These are phyloP conservation scores for Mormyrus proboscirostris DNA, from an alignment of 2,797 vertebrate species.

Conservation along the genomic window DNA sequence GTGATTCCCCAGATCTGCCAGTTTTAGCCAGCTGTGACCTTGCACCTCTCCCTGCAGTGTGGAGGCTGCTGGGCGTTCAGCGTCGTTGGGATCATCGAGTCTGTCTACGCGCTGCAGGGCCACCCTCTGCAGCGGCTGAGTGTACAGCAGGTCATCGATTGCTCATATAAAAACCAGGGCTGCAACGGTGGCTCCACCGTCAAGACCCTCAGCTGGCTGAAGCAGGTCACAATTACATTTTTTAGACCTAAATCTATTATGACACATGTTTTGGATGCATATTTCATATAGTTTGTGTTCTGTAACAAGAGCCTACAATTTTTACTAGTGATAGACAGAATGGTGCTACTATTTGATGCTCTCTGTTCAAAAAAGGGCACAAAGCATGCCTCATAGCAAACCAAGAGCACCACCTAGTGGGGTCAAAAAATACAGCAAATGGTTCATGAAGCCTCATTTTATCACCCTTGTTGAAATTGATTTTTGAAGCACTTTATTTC, in stretches of 20 bases:
- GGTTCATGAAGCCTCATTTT: not conserved
- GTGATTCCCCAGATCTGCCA: not conserved
- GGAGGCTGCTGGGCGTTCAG: conserved; percentile 93
- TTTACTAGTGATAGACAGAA: not conserved
- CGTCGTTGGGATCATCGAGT: conserved; percentile 72
- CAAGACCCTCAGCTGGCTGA: conserved; percentile 71
- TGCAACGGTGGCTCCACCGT: conserved; percentile 73
- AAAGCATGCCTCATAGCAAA: not conserved
- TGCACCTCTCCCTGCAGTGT: conserved; percentile 61
- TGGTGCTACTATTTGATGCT: not conserved
- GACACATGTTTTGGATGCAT: not conserved
- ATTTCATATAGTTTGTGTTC: not conserved
- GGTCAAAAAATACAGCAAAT: not conserved
- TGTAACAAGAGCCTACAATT: not conserved
- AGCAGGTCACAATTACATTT: conserved; percentile 56
- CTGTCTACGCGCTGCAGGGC: conserved; percentile 64
- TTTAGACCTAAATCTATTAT: not conserved
- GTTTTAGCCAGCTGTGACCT: not conserved
- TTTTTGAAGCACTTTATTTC: not conserved
- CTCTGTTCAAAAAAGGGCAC: not conserved
- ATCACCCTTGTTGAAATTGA: not conserved
- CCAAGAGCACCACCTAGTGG: not conserved
- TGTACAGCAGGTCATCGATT: conserved; percentile 86
- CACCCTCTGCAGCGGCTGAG: conserved; percentile 68
- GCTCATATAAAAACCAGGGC: conserved; percentile 69